Conservation (phyloP, 2,797 vertebrate genomes). For the Tragopan temminckii region DNA sequence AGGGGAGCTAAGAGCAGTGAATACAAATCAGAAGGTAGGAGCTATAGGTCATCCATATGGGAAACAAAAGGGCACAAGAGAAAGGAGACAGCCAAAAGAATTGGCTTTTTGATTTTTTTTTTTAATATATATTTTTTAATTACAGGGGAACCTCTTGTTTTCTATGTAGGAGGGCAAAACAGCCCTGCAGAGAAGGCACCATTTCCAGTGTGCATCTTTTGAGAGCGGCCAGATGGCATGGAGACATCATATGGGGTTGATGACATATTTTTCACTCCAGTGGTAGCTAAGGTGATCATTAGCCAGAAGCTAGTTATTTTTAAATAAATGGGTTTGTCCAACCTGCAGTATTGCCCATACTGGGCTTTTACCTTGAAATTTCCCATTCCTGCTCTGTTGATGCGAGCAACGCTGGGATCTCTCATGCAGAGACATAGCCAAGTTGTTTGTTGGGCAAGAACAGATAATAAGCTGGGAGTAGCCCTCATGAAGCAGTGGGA, state of each 20-base stretch:
- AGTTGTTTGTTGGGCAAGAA: constrained; percentile 1
- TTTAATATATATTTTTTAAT: not conserved
- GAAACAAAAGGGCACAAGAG: not conserved
- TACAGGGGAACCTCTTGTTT: not conserved
- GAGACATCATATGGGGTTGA: not conserved
- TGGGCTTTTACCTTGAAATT: not conserved
- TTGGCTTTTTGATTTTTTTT: not conserved
- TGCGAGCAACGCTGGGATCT: not conserved
- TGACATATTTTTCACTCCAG: not conserved
- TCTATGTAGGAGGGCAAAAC: not conserved
- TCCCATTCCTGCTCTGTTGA: not conserved
- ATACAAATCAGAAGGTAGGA: not conserved
- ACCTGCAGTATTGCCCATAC: not conserved
- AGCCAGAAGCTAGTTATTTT: not conserved
- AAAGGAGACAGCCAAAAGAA: not conserved
- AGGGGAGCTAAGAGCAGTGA: not conserved
- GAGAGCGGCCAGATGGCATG: not conserved
- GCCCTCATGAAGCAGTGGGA: not conserved
- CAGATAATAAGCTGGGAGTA: constrained; percentile 27
- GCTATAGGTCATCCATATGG: not conserved
- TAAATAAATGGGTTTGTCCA: not conserved
- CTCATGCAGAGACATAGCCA: not conserved
- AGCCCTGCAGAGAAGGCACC: not conserved
- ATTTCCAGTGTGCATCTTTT: not conserved
- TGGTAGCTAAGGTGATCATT: not conserved